These are phyloP conservation scores for Calliopum simillimum DNA, from an alignment of 2,888 invertebrate genomes.

Conservation along the genomic window DNA sequence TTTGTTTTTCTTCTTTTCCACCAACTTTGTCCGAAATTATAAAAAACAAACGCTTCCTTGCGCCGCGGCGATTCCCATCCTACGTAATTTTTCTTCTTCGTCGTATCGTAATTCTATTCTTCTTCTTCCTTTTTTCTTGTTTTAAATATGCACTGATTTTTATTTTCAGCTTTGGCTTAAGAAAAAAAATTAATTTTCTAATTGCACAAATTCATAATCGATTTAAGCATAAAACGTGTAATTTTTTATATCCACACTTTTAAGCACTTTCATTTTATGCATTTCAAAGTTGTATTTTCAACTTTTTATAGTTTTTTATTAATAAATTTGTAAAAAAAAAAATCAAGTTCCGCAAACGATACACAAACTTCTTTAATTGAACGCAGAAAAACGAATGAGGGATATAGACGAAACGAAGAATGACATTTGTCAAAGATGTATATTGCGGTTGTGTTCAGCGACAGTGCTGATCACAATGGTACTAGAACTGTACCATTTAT, in stretches of 20 bases:
- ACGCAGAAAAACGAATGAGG: constrained; percentile 20
- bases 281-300: neutral
- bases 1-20: too few relatives aligned
- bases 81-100: constrained; percentile 25
- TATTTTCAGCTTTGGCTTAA: neutral
- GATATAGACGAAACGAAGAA: neutral
- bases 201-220: neutral
- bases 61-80: constrained; percentile 29
- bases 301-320: constrained; percentile 33
- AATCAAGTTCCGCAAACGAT: constrained; percentile 10
- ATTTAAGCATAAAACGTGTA: neutral
- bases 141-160: constrained; percentile 25
- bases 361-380: neutral
- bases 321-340: constrained; percentile 16
- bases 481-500: too few relatives aligned
- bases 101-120: neutral
- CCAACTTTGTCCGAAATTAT: constrained; percentile 2
- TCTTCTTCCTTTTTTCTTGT: constrained; percentile 22
- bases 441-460: constrained; percentile 12
- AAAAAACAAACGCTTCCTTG: too few relatives aligned
- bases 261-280: constrained; percentile 15
- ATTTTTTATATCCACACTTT: constrained; percentile 11
- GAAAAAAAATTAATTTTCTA: neutral
- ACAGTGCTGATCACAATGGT: too few relatives aligned
- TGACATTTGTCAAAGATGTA: constrained; percentile 20